Evolutionary conservation across 2,113 vertebrate species (phyloP), one percentile per base, ranked within the genome.

Genomic region (Cricetomys ansorgei): DNA sequence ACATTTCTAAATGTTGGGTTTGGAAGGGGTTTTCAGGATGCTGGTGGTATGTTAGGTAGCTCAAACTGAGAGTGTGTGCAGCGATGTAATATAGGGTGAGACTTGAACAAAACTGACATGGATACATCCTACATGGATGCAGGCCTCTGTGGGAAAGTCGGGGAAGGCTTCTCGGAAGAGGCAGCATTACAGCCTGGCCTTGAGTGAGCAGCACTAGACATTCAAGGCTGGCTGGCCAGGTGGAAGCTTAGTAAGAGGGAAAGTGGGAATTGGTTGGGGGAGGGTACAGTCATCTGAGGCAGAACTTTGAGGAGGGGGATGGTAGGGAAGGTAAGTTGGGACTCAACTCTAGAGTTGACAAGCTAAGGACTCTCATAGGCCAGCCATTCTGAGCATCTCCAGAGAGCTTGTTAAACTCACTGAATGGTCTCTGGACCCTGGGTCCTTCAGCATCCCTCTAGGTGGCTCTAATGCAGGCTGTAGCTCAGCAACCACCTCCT

Each of bases 21-120:
- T 23, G 64, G 25, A 3, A 7, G 1, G 0, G 21, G 25, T 0
- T 5, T 80, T 70, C 25, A 9, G 90, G 10, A 29, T 12, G 19
- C n/a, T 16, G 5, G 16, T 10, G 40, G 19, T 50, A 27, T 64
- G 59, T 40, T 23, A 3, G 45, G 40, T 27, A 2, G 80, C 7
- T 62, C 43, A 79, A 77, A 19, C 69, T 40, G 4, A 37, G 34
- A 8, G 11, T 77, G n/a, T 48, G 34, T 48, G 27, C 34, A 8
- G 0, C 34, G 64, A 23, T 43, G 1, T 73, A 37, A 69, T 12
- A 17, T 55, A 73, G 57, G 69, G 4, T 13, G 16, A 91, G 48
- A 69, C 40, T 40, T 67, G 17, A 80, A 43, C 21, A 45, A 79
- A 43, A 45, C 31, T 88, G 43, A 23, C 13, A 37, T 27, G 4